These are phyloP conservation scores for Actenoides hombroni DNA, from an alignment of 2,113 vertebrate genomes.

Conservation along the genomic window DNA sequence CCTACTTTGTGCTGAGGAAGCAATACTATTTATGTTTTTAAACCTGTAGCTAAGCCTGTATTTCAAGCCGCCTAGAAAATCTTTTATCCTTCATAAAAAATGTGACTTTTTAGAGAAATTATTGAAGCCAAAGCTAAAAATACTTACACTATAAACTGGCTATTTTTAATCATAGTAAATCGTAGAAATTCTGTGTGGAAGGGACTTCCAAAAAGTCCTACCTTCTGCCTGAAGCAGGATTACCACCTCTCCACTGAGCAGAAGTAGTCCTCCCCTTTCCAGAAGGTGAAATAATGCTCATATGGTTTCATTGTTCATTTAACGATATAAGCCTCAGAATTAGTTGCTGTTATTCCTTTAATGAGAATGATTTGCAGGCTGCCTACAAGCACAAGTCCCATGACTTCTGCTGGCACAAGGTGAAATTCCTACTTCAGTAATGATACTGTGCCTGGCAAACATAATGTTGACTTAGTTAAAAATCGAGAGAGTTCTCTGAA, in stretches of 20 bases:
- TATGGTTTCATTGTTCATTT: not conserved
- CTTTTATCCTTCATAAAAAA: not conserved
- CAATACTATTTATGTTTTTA: not conserved
- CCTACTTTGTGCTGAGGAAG: not conserved
- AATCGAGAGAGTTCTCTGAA: constrained; percentile 32
- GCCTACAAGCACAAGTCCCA: not conserved
- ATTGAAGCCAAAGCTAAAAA: constrained; percentile 10
- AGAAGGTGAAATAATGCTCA: not conserved
- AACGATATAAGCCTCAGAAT: not conserved
- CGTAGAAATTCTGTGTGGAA: not conserved
- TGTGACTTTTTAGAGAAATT: not conserved
- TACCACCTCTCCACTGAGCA: not conserved
- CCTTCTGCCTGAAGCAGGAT: not conserved
- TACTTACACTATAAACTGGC: not conserved
- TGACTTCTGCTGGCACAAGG: constrained; percentile 47
- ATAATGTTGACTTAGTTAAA: constrained; percentile 26
- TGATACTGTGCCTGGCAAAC: constrained; percentile 30
- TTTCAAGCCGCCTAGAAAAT: not conserved
- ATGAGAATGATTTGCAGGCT: not conserved
- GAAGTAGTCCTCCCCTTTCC: not conserved
- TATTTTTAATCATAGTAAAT: not conserved
- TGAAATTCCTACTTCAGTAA: constrained; percentile 41
- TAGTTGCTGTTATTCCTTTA: not conserved
- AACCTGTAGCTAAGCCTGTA: not conserved
- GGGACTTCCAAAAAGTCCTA: not conserved